Conservation (phyloP, 2,797 vertebrate species). For the Bradypodion ventrale region DNA sequence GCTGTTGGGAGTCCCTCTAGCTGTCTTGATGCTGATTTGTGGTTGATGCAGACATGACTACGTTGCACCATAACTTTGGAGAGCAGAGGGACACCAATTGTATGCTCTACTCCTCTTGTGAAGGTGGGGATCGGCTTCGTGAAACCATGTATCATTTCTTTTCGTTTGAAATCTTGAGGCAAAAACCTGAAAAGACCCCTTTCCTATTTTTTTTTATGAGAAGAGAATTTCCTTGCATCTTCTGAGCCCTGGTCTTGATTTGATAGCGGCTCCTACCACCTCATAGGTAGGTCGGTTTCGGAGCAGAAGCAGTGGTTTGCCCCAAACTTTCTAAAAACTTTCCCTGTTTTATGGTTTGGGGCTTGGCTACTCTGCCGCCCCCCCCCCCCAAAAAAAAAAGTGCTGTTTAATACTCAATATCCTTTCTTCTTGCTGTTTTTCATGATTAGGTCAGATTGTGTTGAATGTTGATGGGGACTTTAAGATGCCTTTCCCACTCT, state of each 20-base stretch:
- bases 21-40: background rate
- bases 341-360: background rate
- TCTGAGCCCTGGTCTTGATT: conserved; percentile 1
- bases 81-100: background rate
- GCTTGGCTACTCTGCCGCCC: too few species aligned
- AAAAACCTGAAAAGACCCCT: background rate
- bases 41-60: background rate
- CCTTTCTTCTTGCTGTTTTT: background rate
- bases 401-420: background rate
- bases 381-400: too few species aligned
- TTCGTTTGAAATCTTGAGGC: background rate
- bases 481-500: background rate
- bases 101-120: background rate
- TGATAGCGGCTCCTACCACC: background rate
- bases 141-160: background rate
- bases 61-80: conserved; percentile 8
- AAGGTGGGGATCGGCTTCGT: background rate
- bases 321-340: background rate
- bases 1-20: background rate
- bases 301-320: too few species aligned
- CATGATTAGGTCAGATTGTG: background rate
- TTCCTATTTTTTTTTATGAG: background rate
- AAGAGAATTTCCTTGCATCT: background rate
- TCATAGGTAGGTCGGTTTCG: background rate
- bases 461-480: background rate